These are phyloP conservation scores for Nomia melanderi DNA, from an alignment of 1,140 invertebrate species.

Conservation along the genomic window DNA sequence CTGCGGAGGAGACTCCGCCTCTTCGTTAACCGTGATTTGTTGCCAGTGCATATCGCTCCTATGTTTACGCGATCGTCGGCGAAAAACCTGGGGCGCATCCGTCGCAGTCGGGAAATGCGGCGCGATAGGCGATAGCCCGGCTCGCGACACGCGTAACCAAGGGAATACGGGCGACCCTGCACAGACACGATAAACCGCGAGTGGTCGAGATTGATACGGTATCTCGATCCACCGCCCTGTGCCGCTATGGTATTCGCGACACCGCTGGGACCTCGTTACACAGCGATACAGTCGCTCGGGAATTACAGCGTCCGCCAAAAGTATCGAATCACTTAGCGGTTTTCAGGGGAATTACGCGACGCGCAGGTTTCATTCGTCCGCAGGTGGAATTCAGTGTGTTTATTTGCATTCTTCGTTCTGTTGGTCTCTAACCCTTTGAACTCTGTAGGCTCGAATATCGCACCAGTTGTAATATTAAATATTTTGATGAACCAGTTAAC, in stretches of 20 bases:
- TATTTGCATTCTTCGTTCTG: too few relatives aligned
- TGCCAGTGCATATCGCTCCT: slow-evolving; percentile 14
- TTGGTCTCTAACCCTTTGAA: too few relatives aligned
- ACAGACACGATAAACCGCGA: slow-evolving; percentile 20
- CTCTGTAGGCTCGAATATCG: too few relatives aligned
- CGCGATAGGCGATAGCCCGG: background rate
- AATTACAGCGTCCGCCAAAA: too few relatives aligned
- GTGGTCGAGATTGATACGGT: slow-evolving; percentile 16
- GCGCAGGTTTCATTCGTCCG: too few relatives aligned
- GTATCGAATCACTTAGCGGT: too few relatives aligned
- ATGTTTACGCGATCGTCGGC: background rate
- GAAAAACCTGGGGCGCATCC: background rate
- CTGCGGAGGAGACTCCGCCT: background rate
- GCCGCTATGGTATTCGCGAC: too few relatives aligned
- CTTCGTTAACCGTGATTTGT: slow-evolving; percentile 36
- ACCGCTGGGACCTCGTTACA: background rate
- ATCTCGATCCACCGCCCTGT: background rate
- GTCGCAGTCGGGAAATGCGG: background rate
- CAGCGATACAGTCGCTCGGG: too few relatives aligned
- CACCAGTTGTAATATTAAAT: too few relatives aligned
- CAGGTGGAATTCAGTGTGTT: too few relatives aligned
- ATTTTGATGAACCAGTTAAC: too few relatives aligned
- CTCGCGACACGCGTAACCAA: background rate
- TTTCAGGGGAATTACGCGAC: too few relatives aligned
- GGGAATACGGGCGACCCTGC: slow-evolving; percentile 17